A percentile compares a stretch with the other conserved stretches of the same genome.
These are phyloP conservation scores for Festucalex cinctus DNA, from an alignment of 2,113 vertebrate species.

Conservation along the genomic window DNA sequence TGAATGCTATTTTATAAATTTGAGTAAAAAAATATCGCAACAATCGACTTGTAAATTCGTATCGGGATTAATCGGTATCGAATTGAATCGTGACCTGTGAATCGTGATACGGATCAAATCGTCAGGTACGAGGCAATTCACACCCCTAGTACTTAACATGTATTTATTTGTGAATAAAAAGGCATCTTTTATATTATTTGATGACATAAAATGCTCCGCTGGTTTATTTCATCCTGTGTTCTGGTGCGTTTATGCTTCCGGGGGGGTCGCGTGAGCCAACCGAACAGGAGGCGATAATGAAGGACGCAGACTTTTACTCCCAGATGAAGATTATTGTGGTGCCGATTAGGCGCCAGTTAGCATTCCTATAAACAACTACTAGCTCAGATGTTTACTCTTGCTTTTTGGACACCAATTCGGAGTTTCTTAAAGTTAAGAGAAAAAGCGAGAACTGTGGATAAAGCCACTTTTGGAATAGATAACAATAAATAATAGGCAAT, in stretches of 20 bases:
- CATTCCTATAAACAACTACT: neutral
- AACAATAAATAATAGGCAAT: no score
- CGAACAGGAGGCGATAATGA: conserved; percentile 8
- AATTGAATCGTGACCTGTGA: no score
- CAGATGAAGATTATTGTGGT: conserved; percentile 16
- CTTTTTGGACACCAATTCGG: conserved; percentile 1
- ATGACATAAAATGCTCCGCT: no score
- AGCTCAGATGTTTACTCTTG: conserved; percentile 45
- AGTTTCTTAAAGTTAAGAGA: neutral
- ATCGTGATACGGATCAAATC: no score
- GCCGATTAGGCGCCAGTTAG: conserved; percentile 14
- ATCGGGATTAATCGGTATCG: no score
- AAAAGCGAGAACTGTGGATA: neutral
- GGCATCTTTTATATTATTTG: neutral
- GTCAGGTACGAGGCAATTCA: no score
- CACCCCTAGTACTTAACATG: neutral
- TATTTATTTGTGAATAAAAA: neutral
- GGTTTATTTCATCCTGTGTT: neutral
- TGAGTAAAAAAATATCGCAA: no score
- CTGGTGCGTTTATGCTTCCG: neutral
- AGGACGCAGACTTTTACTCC: conserved; percentile 1
- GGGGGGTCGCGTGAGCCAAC: neutral
- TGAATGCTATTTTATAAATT: no score
- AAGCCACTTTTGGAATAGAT: neutral
- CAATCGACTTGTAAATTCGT: no score